These are phyloP conservation scores for Nothura maculosa DNA, from an alignment of 2,797 vertebrate species.

Conservation along the genomic window DNA sequence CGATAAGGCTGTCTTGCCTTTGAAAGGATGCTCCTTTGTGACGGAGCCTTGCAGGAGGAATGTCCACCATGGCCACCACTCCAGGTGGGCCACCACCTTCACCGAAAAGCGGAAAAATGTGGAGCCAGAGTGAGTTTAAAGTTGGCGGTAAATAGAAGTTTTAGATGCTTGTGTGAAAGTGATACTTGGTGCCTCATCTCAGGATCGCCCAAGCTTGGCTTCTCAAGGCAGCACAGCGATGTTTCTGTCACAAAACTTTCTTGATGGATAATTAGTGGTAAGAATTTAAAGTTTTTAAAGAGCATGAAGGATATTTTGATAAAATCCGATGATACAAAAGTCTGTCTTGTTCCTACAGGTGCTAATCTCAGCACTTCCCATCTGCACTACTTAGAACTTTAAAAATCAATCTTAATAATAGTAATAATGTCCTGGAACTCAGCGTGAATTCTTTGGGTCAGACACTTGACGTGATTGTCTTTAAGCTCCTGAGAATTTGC, in stretches of 20 bases:
- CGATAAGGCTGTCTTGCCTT: slow-evolving; percentile 42
- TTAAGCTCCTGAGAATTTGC: neutral
- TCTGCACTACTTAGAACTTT: rapidly evolving
- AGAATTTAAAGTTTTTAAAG: neutral
- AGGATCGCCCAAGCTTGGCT: neutral
- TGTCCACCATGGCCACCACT: neutral
- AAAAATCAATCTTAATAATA: neutral
- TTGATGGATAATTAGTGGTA: neutral
- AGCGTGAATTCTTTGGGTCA: neutral
- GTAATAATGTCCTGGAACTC: neutral
- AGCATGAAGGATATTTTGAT: neutral
- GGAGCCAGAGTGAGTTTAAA: neutral
- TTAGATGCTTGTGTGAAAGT: neutral
- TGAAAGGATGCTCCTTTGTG: slow-evolving; percentile 23
- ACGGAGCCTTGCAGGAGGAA: neutral
- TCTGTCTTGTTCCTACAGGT: neutral
- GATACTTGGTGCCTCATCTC: neutral
- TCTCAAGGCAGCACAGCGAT: rapidly evolving
- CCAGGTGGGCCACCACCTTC: neutral
- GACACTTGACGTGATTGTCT: rapidly evolving
- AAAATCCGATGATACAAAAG: neutral
- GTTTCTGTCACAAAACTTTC: rapidly evolving
- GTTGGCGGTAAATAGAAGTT: rapidly evolving
- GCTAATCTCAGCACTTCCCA: neutral
- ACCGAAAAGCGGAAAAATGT: neutral